These are phyloP conservation scores for Elephantulus edwardii DNA, from an alignment of 2,113 vertebrate species.

Conservation along the genomic window DNA sequence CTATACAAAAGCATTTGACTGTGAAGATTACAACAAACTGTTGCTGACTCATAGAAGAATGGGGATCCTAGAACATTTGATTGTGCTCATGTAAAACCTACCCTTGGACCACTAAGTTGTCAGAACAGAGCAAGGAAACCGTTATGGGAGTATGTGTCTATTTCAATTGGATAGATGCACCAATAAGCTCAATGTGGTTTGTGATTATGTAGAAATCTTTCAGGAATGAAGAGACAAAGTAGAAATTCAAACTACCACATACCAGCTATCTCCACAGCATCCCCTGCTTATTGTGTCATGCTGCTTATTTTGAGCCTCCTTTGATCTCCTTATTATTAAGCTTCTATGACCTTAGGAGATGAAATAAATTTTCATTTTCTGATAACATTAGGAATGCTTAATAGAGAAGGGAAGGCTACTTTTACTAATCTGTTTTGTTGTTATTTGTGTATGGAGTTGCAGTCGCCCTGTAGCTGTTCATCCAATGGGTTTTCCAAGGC, in stretches of 20 bases:
- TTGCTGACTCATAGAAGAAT: too few species aligned
- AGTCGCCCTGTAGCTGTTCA: too few species aligned
- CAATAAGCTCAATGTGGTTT: not conserved
- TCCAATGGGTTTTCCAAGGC: too few species aligned
- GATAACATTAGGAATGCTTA: not conserved
- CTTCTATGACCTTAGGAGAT: not conserved
- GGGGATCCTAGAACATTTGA: too few species aligned
- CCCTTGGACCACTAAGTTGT: too few species aligned
- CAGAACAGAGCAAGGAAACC: too few species aligned
- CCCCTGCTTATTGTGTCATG: not conserved
- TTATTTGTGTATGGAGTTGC: too few species aligned
- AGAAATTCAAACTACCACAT: not conserved
- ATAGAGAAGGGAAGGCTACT: not conserved
- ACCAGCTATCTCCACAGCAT: not conserved
- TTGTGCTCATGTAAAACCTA: too few species aligned
- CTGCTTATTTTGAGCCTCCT: not conserved
- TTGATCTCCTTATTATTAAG: not conserved
- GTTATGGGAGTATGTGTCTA: not conserved
- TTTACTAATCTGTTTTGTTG: too few species aligned
- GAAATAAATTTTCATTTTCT: conserved; percentile 2
- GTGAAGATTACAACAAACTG: too few species aligned
- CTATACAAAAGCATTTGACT: too few species aligned
- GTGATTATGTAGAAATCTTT: not conserved
- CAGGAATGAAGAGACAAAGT: not conserved
- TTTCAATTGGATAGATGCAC: not conserved